Evolutionary conservation across 1,140 invertebrate species (phyloP), one percentile per base, ranked within the genome.

Genomic region (Drosophila sulfurigaster): DNA sequence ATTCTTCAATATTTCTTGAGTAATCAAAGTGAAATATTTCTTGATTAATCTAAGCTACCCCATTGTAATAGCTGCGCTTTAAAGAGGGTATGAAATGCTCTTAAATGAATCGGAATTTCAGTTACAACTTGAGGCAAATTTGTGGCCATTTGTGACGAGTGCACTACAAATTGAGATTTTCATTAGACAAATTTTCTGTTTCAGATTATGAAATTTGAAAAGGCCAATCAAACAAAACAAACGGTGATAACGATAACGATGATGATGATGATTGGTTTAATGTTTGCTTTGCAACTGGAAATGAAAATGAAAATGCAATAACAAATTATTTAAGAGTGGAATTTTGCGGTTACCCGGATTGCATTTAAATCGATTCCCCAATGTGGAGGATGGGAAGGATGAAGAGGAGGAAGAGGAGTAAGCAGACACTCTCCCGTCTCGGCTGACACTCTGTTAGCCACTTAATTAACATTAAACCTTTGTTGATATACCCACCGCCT

Each of bases 401-500:
- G 20, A 5, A 20, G 1, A 7, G 7, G 15, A 5, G 10, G 1
- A 28, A 5, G n/a, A 16, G 11, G 5, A 0, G 20, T 2, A 45
- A 5, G 4, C 2, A 10, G 51, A 28, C 2, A 15, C 13, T 6
- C 30, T 5, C 30, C 35, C 35, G 7, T 16, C 32, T 25, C n/a
- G 32, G 41, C 45, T 59, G 62, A 51, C 69, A 54, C 35, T 46
- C 48, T 60, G 64, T 54, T 56, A 67, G 70, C 63, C 63, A 73
- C 70, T 85, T 86, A 85, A 83, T 83, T 85, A 81, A 78, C 73
- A 85, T 83, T 73, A 85, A 85, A 57, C 62, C 62, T 76, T 80
- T 62, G 59, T 69, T 70, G 30, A 32, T 56, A 56, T 38, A 25
- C 54, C 35, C 35, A 56, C 35, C 8, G 35, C 10, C 5, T n/a